Base-by-base conservation (phyloP, 2,113 vertebrate genomes). In the Gallinago media region DNA sequence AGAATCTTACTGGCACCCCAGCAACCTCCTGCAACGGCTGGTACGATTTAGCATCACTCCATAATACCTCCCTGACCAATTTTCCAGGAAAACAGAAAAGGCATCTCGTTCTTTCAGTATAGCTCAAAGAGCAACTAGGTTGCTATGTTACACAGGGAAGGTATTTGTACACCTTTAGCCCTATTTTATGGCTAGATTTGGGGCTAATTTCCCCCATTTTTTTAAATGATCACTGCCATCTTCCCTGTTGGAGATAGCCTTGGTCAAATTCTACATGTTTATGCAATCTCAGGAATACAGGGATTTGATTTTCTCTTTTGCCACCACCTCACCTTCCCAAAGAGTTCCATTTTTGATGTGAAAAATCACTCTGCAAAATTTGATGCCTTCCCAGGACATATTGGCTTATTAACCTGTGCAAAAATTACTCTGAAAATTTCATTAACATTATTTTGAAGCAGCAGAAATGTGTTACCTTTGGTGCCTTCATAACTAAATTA, bases 381-480 rank as follows among this genome's bases (percentile, higher is more conserved):
- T 38, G 63, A 81, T 63, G 20, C 9, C 32, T 17, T 88, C 25
- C 62, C 26, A 73, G 58, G 49, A 92, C 11, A 6, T 36, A 50
- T 7, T 47, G 42, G 14, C 8, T 66, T 68, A 82, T 36, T 50
- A 85, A 55, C 15, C 27, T 31, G 29, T 11, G 15, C 23, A 74
- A 83, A 86, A 77, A 71, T 27, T 46, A 59, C 34, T n/a, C 27
- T 44, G 50, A 61, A 85, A 91, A 81, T 68, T 47, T 74, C 65
- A 65, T 5, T 8, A 66, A 38, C 3, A 0, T 74, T 83, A 63
- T 50, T 92, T 27, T 71, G 50, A 95, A 89, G 73, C 34, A 89
- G 55, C 1, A 29, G 42, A 56, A 74, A 49, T 20, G 18, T 17
- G 29, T 62, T 86, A 7, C 16, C 66, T 87, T 72, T 0, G 0